Conservation (phyloP, 2,888 invertebrate species). For the Gymnocheta viridis region DNA sequence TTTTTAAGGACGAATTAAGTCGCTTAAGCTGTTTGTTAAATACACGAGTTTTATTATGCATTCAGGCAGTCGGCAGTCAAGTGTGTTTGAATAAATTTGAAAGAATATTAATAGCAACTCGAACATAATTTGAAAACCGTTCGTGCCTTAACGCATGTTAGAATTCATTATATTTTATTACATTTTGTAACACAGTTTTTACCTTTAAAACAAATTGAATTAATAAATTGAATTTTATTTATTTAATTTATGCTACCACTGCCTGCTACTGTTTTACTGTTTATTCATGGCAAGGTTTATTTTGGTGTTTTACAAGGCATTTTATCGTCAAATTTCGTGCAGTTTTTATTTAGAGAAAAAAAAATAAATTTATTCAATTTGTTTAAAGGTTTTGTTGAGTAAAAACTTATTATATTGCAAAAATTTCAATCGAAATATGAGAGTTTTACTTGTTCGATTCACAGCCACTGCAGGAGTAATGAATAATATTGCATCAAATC, state of each 20-base stretch:
- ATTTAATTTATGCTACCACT: background rate
- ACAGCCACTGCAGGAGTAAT: background rate
- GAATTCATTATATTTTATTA: constrained; percentile 17
- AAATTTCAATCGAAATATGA: background rate
- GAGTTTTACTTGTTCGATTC: background rate
- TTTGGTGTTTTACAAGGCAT: background rate
- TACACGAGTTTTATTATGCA: background rate
- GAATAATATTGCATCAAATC: too few species aligned
- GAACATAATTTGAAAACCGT: constrained; percentile 9
- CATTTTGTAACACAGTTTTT: constrained; percentile 9
- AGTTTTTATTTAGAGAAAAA: background rate
- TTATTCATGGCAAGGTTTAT: constrained; percentile 6
- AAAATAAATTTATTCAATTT: background rate
- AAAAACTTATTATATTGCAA: background rate
- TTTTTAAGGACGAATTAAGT: background rate
- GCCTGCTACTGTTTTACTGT: background rate
- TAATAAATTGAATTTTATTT: constrained; percentile 16
- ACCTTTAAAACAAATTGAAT: constrained; percentile 13
- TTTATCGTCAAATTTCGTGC: constrained; percentile 15
- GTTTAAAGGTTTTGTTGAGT: constrained; percentile 7
- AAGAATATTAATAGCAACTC: background rate
- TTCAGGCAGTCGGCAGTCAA: background rate
- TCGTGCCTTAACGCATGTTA: constrained; percentile 48
- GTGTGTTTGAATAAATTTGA: constrained; percentile 10
- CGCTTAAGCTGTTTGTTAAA: background rate